A percentile compares a stretch with the other conserved stretches of the same genome.
Evolutionary conservation across 1,140 invertebrate species (phyloP).

Genomic region (Sycobia sp.): DNA sequence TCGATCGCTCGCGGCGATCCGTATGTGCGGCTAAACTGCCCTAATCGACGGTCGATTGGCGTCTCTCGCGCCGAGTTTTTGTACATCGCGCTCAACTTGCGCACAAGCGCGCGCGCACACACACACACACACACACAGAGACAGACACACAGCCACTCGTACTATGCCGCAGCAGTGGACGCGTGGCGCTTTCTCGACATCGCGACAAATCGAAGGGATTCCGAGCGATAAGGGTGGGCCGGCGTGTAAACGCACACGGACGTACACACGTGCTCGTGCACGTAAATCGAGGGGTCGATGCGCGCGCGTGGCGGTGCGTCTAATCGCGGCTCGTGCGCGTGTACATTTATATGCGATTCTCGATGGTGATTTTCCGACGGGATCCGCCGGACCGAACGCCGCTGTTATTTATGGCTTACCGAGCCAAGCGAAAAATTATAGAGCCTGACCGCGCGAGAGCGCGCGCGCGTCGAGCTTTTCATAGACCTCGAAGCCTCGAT

Average conservation of each 20-base stretch:
- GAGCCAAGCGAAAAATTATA: conserved; percentile 11
- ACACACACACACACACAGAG: too few species aligned
- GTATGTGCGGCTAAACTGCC: conserved; percentile 22
- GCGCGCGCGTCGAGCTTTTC: conserved; percentile 1
- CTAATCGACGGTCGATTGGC: conserved; percentile 27
- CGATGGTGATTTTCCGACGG: neutral
- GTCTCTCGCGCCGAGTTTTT: neutral
- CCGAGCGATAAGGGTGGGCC: neutral
- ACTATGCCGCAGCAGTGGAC: too few species aligned
- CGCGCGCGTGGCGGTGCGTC: conserved; percentile 8
- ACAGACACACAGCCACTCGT: too few species aligned
- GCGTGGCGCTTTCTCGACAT: neutral
- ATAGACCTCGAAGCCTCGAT: conserved; percentile 22
- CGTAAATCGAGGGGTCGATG: neutral
- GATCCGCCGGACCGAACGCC: neutral
- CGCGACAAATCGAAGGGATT: conserved; percentile 24
- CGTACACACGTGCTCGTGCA: neutral
- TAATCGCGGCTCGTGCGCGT: conserved; percentile 20
- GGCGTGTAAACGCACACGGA: too few species aligned
- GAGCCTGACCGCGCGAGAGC: neutral
- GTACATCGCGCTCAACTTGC: too few species aligned
- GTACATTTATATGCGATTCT: neutral
- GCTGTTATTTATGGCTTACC: conserved; percentile 26
- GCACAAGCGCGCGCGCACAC: too few species aligned
- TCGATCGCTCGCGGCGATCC: neutral